phyloP scores from a whole-genome alignment of 2,113 vertebrate species.

The Serinus canaria region DNA sequence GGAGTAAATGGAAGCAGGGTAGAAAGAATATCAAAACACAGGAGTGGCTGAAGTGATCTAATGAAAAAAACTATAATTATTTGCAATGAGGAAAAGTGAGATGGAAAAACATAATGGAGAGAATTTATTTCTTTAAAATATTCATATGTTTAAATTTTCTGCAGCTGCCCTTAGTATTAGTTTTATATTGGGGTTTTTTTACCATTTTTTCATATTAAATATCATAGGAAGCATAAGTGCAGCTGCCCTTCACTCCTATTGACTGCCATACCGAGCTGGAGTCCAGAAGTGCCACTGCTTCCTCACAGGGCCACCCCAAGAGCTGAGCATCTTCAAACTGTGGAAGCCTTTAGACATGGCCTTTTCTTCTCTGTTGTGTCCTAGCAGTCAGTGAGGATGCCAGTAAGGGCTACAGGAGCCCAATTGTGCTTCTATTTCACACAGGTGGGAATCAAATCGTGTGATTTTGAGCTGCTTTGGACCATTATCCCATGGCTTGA shows the following conservation, averaged over 20 bases:
- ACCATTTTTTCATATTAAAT: neutral
- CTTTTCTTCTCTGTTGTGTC: neutral
- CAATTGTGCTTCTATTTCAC: neutral
- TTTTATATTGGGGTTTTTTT: accelerated
- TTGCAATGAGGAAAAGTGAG: neutral
- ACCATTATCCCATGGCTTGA: neutral
- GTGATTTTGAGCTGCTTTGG: neutral
- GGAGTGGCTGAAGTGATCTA: neutral
- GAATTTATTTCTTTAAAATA: neutral
- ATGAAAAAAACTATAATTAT: neutral
- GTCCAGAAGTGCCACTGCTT: neutral
- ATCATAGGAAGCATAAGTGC: neutral
- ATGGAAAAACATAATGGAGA: neutral
- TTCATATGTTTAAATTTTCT: neutral
- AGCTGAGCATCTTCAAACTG: neutral
- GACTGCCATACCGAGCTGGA: neutral
- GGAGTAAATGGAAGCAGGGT: neutral
- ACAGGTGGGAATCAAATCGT: neutral
- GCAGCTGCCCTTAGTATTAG: neutral
- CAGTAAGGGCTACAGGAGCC: neutral
- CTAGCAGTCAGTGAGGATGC: neutral
- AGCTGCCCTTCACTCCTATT: neutral
- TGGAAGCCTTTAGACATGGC: neutral
- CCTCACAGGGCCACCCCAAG: neutral
- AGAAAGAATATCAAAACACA: neutral